These are phyloP conservation scores for Anabas testudineus DNA, from an alignment of 2,797 vertebrate species.

Conservation along the genomic window DNA sequence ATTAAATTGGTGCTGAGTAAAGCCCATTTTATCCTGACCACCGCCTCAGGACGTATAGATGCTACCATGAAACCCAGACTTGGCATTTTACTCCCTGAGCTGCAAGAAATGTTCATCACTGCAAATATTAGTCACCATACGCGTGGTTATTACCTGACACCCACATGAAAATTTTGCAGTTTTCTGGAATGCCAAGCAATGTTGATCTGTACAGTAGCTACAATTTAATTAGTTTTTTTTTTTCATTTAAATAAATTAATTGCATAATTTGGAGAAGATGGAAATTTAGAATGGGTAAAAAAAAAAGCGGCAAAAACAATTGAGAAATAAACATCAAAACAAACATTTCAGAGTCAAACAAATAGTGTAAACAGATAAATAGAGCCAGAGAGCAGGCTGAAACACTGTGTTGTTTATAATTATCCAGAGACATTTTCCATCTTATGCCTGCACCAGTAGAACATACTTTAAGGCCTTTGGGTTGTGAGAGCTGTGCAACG, in stretches of 20 bases:
- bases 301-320: not conserved
- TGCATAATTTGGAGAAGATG: slow-evolving; percentile 3
- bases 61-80: slow-evolving; percentile 43
- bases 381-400: slow-evolving; percentile 46
- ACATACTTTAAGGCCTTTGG: too few species aligned
- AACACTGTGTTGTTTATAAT: slow-evolving; percentile 32
- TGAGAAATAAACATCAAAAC: slow-evolving; percentile 20
- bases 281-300: not conserved
- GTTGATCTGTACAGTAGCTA: slow-evolving; percentile 10
- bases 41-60: slow-evolving; percentile 55
- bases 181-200: slow-evolving; percentile 25
- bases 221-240: slow-evolving; percentile 15
- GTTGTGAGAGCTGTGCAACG: slow-evolving; percentile 1
- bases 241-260: slow-evolving; percentile 16
- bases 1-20: slow-evolving; percentile 75
- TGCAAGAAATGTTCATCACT: slow-evolving; percentile 38
- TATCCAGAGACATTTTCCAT: slow-evolving; percentile 35
- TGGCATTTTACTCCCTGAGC: slow-evolving; percentile 53
- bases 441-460: slow-evolving; percentile 1
- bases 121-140: slow-evolving; percentile 37
- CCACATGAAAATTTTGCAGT: slow-evolving; percentile 1
- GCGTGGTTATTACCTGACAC: slow-evolving; percentile 21
- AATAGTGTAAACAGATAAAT: slow-evolving; percentile 51
- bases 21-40: slow-evolving; percentile 65
- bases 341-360: slow-evolving; percentile 16